Percentiles rank a stretch among this genome's conserved stretches.
Evolutionary conservation across 2,888 invertebrate genomes (phyloP).

Genomic region (Aleiodes testaceus): DNA sequence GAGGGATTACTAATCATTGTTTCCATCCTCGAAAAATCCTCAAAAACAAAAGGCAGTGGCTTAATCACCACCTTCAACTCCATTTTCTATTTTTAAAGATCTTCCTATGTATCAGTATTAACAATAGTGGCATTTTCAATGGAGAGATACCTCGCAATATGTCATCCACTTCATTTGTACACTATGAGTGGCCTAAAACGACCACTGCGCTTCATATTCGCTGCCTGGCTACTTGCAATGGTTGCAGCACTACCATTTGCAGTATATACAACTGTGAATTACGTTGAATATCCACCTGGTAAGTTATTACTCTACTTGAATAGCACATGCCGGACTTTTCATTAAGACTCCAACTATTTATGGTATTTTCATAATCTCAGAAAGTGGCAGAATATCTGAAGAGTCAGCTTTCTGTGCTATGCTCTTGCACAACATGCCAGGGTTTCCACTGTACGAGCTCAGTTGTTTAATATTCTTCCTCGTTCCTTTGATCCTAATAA

Average conservation of each 20-base stretch:
- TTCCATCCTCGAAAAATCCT: background rate
- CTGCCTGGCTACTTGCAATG: slow-evolving; percentile 84
- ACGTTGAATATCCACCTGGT: slow-evolving; percentile 82
- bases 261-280: slow-evolving; percentile 82
- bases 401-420: slow-evolving; percentile 88
- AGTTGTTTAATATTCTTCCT: slow-evolving; percentile 89
- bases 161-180: slow-evolving; percentile 88
- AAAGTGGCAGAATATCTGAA: slow-evolving; percentile 72
- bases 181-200: slow-evolving; percentile 87
- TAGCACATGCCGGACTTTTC: background rate
- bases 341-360: background rate
- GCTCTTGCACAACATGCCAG: slow-evolving; percentile 74
- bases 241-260: slow-evolving; percentile 85
- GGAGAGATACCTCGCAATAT: slow-evolving; percentile 92
- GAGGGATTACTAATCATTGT: background rate
- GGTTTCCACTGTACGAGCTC: slow-evolving; percentile 83
- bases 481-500: slow-evolving; percentile 80
- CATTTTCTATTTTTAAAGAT: slow-evolving; percentile 75
- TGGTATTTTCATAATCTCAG: slow-evolving; percentile 60
- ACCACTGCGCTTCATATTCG: slow-evolving; percentile 84
- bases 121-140: slow-evolving; percentile 93
- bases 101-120: slow-evolving; percentile 90
- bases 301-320: slow-evolving; percentile 48
- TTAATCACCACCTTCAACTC: background rate
- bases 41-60: background rate